Base-by-base conservation (phyloP, 2,888 invertebrate species). In the Drosophila merina region DNA sequence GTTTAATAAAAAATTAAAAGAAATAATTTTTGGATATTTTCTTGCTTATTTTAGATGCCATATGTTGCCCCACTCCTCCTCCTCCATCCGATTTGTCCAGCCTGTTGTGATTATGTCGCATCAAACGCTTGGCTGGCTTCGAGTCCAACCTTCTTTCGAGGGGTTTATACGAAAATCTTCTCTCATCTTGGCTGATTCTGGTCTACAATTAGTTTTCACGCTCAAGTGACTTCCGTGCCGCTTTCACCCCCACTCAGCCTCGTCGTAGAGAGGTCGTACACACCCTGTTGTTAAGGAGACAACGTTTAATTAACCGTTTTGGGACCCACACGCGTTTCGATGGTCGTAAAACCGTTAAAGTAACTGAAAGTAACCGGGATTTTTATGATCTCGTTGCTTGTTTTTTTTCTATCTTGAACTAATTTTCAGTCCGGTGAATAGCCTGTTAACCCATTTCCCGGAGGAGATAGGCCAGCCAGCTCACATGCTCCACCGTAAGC, bases 291-390 rank as follows among this genome's bases (percentile, higher is more conserved):
- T 56, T 44, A 52, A 45, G 51, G 49, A 58, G 60, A 50, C 57
- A 70, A 67, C 68, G 70, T 79, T 80, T 80, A 80, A 83, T 83
- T 80, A 69, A 69, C 69, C 69, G 54, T 67, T 57, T 68, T 67
- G 59, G 40, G 67, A 20, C 45, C 62, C 64, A 36, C 62, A 64
- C 64, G 64, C 44, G 52, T 44, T 44, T 54, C 26, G 44, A 31
- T 64, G 64, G 51, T 52, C 62, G 62, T 64, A 64, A 64, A 47
- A 38, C 64, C 62, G 64, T 62, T 64, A 62, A 47, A 62, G 26
- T 28, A 62, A 60, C 60, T 48, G 60, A 42, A 40, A 57, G 60
- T 64, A 62, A 64, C 62, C 45, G 45, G 47, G 51, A 64, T 52
- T 64, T 62, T 64, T 62, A 64, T 33, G 47, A 38, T 7, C 50